phyloP scores from a whole-genome alignment of 1,140 invertebrate genomes.

The Drepana arcuata region DNA sequence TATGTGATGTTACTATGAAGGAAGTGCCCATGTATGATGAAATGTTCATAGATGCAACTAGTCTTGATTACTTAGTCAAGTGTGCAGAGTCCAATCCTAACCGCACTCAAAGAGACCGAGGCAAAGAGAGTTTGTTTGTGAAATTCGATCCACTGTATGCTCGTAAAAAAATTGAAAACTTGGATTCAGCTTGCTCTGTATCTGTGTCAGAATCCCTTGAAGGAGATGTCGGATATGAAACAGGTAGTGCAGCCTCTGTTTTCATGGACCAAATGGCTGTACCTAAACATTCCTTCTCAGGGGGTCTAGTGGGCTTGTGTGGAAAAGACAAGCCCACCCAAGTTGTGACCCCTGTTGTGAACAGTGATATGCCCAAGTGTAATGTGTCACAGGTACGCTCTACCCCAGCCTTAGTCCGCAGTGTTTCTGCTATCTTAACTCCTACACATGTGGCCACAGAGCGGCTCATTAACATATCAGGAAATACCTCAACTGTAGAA shows the following conservation, averaged over 20 bases:
- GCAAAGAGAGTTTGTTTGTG: conserved; percentile 73
- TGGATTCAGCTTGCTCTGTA: conserved; percentile 19
- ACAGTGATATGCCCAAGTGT: conserved; percentile 24
- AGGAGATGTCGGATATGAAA: conserved; percentile 54
- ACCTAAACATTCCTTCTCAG: conserved; percentile 34
- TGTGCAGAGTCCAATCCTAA: conserved; percentile 46
- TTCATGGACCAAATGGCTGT: conserved; percentile 33
- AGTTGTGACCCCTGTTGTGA: conserved; percentile 50
- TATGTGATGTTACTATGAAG: conserved; percentile 57
- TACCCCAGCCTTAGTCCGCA: conserved; percentile 40
- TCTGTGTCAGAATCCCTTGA: conserved; percentile 30
- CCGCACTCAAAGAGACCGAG: conserved; percentile 46
- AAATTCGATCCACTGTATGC: conserved; percentile 76
- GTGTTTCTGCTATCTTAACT: conserved; percentile 54
- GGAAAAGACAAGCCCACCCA: conserved; percentile 52
- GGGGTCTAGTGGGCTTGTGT: conserved; percentile 24
- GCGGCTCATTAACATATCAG: conserved; percentile 45
- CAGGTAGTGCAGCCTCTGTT: conserved; percentile 43
- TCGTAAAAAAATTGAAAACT: conserved; percentile 22
- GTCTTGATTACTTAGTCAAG: conserved; percentile 51
- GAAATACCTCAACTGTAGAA: conserved; percentile 40
- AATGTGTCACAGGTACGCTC: conserved; percentile 15
- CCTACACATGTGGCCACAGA: conserved; percentile 50
- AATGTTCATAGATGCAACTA: conserved; percentile 45
- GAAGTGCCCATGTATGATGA: conserved; percentile 45